Conservation (phyloP, 2,888 invertebrate genomes). For the Panzeria rudis region DNA sequence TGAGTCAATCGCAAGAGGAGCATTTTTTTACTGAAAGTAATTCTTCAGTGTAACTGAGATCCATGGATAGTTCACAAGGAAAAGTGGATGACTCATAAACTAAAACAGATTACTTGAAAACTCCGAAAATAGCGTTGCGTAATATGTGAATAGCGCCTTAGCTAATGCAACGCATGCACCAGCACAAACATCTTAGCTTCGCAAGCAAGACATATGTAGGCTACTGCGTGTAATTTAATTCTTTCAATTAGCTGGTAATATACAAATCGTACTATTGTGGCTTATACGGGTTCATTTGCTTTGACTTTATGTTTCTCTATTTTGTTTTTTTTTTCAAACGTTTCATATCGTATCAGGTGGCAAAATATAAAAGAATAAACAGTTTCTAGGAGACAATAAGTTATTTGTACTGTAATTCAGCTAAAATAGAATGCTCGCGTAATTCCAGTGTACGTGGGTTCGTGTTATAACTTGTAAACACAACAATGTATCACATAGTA, state of each 20-base stretch:
- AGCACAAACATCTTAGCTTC: too few relatives aligned
- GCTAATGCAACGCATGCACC: too few relatives aligned
- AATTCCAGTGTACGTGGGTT: constrained; percentile 52
- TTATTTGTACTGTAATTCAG: constrained; percentile 26
- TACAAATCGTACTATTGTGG: background rate
- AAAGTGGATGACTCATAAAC: too few relatives aligned
- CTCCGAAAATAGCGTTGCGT: too few relatives aligned
- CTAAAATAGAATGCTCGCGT: constrained; percentile 67
- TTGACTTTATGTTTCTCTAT: constrained; percentile 1
- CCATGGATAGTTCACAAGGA: too few relatives aligned
- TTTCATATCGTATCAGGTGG: constrained; percentile 25
- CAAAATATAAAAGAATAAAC: background rate
- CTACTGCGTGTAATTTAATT: too few relatives aligned
- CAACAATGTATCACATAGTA: constrained; percentile 46
- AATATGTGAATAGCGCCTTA: too few relatives aligned
- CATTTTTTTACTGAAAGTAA: too few relatives aligned
- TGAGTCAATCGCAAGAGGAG: too few relatives aligned
- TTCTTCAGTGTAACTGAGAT: too few relatives aligned
- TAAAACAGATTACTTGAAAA: too few relatives aligned
- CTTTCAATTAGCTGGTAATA: background rate
- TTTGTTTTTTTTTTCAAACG: background rate
- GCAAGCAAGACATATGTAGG: too few relatives aligned
- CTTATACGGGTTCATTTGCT: constrained; percentile 64
- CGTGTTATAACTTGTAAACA: constrained; percentile 43
- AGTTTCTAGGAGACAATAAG: constrained; percentile 1